These are phyloP conservation scores for Apolygus lucorum DNA, from an alignment of 1,140 invertebrate species.

Conservation along the genomic window DNA sequence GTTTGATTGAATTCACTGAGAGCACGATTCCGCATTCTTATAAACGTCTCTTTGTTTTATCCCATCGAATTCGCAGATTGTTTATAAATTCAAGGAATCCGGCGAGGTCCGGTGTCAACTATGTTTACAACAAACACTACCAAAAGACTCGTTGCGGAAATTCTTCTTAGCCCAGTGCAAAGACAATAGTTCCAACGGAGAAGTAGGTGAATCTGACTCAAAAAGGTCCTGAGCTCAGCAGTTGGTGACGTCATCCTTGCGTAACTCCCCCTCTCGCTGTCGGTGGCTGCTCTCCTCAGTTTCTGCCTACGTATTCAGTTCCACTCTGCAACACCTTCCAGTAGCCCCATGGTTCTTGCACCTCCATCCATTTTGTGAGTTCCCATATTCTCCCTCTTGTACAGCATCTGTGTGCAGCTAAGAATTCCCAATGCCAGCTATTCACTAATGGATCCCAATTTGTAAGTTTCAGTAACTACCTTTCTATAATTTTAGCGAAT, in stretches of 20 bases:
- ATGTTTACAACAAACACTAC: too few species aligned
- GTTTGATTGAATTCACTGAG: too few species aligned
- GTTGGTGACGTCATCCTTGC: slow-evolving; percentile 6
- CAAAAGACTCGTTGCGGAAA: too few species aligned
- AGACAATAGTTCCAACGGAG: neutral
- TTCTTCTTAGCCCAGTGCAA: too few species aligned
- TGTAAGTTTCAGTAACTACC: neutral
- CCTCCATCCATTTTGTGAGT: neutral
- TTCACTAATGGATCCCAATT: neutral
- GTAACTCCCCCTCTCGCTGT: neutral
- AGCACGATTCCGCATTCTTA: too few species aligned
- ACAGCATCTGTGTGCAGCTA: neutral
- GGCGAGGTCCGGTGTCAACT: too few species aligned
- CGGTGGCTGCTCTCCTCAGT: neutral
- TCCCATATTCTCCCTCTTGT: neutral
- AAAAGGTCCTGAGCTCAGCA: slow-evolving; percentile 9
- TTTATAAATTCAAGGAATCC: too few species aligned
- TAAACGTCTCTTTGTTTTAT: too few species aligned
- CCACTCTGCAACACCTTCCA: neutral
- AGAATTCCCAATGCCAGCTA: neutral
- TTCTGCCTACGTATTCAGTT: slow-evolving; percentile 4
- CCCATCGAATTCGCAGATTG: too few species aligned
- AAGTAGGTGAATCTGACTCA: neutral
- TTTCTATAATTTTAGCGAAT: neutral
- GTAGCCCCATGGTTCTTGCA: too few species aligned